Evolutionary conservation across 2,797 vertebrate species (phyloP).

Genomic region (Synaphobranchus kaupii): DNA sequence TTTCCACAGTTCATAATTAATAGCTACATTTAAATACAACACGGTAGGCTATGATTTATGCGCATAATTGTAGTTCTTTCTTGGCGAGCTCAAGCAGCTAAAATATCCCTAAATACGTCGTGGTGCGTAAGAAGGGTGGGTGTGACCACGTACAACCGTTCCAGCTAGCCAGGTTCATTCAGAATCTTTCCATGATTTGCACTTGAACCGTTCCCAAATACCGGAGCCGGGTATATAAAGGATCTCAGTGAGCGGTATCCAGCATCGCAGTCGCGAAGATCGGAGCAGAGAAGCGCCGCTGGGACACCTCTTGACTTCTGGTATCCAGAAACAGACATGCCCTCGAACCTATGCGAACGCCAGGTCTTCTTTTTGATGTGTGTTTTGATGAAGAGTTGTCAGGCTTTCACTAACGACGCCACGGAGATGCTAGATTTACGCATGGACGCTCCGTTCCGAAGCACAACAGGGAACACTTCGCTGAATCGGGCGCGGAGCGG

Average conservation of each 20-base stretch:
- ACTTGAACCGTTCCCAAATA: conserved; percentile 8
- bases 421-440: conserved; percentile 14
- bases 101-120: background rate
- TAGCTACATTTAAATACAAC: no score
- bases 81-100: background rate
- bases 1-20: no score
- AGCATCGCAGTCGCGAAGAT: background rate
- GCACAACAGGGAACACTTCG: conserved; percentile 14
- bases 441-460: background rate
- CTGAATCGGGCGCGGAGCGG: background rate
- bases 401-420: conserved; percentile 19
- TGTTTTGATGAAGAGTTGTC: conserved; percentile 8
- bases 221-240: background rate
- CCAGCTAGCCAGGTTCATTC: conserved; percentile 14
- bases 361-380: conserved; percentile 20
- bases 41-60: no score
- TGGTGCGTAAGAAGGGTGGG: conserved; percentile 1
- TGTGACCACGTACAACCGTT: background rate
- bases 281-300: background rate
- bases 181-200: conserved; percentile 19
- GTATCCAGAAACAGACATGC: conserved; percentile 2
- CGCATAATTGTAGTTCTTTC: background rate
- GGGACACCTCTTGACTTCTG: background rate
- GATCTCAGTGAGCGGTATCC: background rate
- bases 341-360: conserved; percentile 4